A percentile compares a stretch with the other conserved stretches of the same genome.
phyloP scores from a whole-genome alignment of 2,113 vertebrate species.

The Galemys pyrenaicus region DNA sequence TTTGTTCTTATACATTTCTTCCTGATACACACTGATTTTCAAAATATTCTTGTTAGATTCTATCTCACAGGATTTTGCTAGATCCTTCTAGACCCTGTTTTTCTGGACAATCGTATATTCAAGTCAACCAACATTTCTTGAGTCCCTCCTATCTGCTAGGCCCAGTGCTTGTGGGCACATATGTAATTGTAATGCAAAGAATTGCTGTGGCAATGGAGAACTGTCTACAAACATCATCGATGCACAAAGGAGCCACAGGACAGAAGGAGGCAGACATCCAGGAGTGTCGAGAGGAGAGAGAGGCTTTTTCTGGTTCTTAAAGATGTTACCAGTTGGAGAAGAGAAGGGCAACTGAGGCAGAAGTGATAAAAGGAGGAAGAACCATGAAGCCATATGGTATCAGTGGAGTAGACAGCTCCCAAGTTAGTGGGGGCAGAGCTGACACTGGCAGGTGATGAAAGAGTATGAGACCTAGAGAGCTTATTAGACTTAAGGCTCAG shows the following conservation, averaged over 20 bases:
- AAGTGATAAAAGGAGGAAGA: background rate
- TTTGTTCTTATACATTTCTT: background rate
- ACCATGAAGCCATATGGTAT: background rate
- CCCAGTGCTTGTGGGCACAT: background rate
- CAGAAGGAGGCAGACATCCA: background rate
- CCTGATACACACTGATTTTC: background rate
- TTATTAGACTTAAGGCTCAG: background rate
- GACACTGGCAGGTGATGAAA: background rate
- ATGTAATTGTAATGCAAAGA: background rate
- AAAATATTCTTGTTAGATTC: slow-evolving; percentile 1
- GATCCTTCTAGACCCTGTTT: background rate
- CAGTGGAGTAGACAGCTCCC: background rate
- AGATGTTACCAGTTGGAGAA: background rate
- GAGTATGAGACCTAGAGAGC: background rate
- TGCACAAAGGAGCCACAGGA: background rate
- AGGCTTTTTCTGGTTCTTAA: background rate
- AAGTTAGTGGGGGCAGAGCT: background rate
- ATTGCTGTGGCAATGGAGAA: background rate
- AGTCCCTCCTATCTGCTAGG: background rate
- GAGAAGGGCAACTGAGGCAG: background rate
- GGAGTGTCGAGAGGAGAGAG: background rate
- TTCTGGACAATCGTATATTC: background rate
- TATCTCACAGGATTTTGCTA: background rate
- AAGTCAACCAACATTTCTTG: slow-evolving; percentile 21
- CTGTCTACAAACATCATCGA: background rate